Evolutionary conservation across 2,113 vertebrate species (phyloP), one percentile per base, ranked within the genome.

Genomic region (Isichthys henryi): DNA sequence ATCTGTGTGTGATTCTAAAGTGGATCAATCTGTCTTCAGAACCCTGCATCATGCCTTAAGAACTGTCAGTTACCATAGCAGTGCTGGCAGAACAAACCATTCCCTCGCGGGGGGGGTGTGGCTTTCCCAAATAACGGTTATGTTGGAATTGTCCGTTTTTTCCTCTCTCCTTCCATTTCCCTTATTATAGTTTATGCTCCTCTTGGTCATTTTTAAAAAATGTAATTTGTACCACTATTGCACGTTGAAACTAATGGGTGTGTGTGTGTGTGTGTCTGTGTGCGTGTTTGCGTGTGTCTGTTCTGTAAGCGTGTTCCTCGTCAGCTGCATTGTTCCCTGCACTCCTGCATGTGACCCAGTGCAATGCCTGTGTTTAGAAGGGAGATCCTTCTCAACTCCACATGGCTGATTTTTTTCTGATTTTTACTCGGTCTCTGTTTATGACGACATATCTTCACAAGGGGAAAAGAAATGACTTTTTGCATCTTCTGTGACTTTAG

Each of bases 271-370:
- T 46, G 77, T 56, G 74, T 23, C 53, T 27, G 92, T 91, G 88
- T 92, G 90, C 84, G 91, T 91, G 90, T 77, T 93, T 91, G 91
- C 90, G 50, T 11, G 56, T 66, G 70, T 23, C 86, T 3, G 56
- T 87, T 84, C 27, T 39, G 31, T 48, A 52, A 17, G 91, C 56
- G 89, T 86, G 58, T 91, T 93, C 92, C 92, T 90, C 62, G 93
- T 93, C 91, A 93, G 95, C 92, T 92, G 93, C 93, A 94, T 91
- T 94, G 86, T 83, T 92, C 91, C 91, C 91, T 86, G 93, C 94
- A 94, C 92, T 91, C 92, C 91, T 95, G 95, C 96, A 96, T 96
- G 95, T 94, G 93, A 94, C 92, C 93, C 92, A 91, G 93, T 94
- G 90, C 91, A 93, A 93, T 86, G 31, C 92, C 93, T 92, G 88